phyloP scores from a whole-genome alignment of 2,113 vertebrate species.

The Pagrus major region DNA sequence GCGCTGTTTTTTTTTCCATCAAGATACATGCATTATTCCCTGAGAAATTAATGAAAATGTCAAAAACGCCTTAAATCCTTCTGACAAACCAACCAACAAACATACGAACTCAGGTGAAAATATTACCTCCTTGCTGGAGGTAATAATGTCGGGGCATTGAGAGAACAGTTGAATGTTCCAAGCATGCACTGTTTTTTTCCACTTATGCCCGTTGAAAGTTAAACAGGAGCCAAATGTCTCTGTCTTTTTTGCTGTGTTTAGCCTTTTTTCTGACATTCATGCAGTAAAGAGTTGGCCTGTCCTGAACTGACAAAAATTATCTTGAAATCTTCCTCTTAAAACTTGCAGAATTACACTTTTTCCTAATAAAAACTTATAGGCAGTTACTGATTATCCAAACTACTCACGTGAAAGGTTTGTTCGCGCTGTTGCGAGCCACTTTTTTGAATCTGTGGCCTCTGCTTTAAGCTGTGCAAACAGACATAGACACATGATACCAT shows the following conservation, averaged over 20 bases:
- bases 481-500: not conserved
- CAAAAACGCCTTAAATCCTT: no score
- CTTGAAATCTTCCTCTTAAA: not conserved
- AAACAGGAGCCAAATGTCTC: not conserved
- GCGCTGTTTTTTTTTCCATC: no score
- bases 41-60: no score
- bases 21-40: no score
- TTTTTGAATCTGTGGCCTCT: slow-evolving; percentile 5
- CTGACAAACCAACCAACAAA: no score
- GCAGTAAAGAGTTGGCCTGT: not conserved
- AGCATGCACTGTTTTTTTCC: not conserved
- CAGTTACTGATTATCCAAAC: slow-evolving; percentile 35
- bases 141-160: not conserved
- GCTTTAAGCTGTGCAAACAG: slow-evolving; percentile 45
- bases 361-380: slow-evolving; percentile 10
- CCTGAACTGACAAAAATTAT: slow-evolving; percentile 14
- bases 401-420: not conserved
- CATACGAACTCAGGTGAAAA: no score
- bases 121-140: no score
- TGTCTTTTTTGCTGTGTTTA: not conserved
- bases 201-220: not conserved
- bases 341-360: slow-evolving; percentile 1
- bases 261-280: not conserved
- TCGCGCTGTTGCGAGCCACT: not conserved
- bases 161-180: not conserved